Base-by-base conservation (phyloP, 1,140 invertebrate species). In the Ceratosolen fusciceps region DNA sequence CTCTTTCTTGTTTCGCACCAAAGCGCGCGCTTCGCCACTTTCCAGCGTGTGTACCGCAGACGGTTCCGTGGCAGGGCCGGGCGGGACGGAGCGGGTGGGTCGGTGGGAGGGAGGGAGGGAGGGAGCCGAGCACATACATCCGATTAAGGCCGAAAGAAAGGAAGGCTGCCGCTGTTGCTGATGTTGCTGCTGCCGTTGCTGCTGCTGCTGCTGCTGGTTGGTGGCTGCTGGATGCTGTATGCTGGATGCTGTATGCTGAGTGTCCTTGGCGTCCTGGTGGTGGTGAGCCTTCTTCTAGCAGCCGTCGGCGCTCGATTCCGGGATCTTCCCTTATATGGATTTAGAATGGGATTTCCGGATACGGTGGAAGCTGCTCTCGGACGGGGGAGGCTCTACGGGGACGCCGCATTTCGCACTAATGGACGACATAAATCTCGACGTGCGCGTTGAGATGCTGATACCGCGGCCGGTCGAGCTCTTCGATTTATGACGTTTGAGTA, bases 371-470 rank as follows among this genome's bases (percentile, higher is more conserved):
- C n/a, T 2, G 54, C n/a, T 16, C 37, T 3, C 4, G 0, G 70
- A 3, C 7, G 19, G 24, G 34, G 67, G 54, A 34, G 60, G 9
- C n/a, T 12, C n/a, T 19, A 68, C 16, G 71, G 71, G 29, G 52
- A 58, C 29, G 71, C 29, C 47, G 31, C 74, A 29, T 54, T 31
- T 34, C 68, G 49, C 49, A 72, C 76, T 78, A 79, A 79, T 79
- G 77, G 77, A 79, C 52, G 49, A 70, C 26, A 79, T 79, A 79
- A 79, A 79, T 79, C 72, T 16, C 52, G 65, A 70, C 21, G 72
- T 24, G 47, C 8, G 43, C 29, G 54, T 34, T 24, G 74, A 76
- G 74, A 68, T 71, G 52, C 75, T 71, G 75, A 77, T 77, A 77
- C 52, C 54, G 24, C 34, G 47, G 16, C 12, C 31, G 37, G 19